Evolutionary conservation across 2,888 invertebrate genomes (phyloP).

Genomic region (Notocelia uddmanniana): DNA sequence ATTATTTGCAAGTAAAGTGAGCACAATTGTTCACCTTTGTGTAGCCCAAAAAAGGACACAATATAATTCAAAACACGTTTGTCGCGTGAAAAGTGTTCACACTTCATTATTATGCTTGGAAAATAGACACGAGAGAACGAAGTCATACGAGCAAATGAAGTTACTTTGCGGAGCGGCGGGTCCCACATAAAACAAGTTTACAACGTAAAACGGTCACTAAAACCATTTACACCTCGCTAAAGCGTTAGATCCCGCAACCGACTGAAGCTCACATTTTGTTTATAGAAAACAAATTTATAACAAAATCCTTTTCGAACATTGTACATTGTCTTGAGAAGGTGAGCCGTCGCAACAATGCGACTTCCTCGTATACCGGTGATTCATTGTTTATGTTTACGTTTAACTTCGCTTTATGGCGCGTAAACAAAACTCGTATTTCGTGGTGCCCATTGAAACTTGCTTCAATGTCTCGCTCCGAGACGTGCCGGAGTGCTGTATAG

Average conservation of each 20-base stretch:
- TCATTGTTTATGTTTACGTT: constrained; percentile 52
- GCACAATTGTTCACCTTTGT: not conserved
- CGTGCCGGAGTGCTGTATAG: constrained; percentile 48
- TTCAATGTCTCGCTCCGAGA: constrained; percentile 45
- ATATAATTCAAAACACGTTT: constrained; percentile 4
- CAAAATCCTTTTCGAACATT: constrained; percentile 32
- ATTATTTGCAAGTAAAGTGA: not conserved
- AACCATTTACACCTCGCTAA: constrained; percentile 52
- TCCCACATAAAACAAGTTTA: constrained; percentile 52
- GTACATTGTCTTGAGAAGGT: constrained; percentile 37
- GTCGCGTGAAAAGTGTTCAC: constrained; percentile 23
- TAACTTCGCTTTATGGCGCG: constrained; percentile 51
- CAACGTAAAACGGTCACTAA: constrained; percentile 59
- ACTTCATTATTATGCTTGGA: constrained; percentile 43
- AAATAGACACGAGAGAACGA: constrained; percentile 36
- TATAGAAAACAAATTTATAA: constrained; percentile 43
- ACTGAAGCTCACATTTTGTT: constrained; percentile 28
- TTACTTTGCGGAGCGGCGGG: constrained; percentile 56
- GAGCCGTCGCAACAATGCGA: constrained; percentile 43
- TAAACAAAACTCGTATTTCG: constrained; percentile 51
- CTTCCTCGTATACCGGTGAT: constrained; percentile 42
- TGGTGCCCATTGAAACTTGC: constrained; percentile 50
- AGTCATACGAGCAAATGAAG: constrained; percentile 54
- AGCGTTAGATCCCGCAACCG: constrained; percentile 32
- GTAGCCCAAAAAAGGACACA: not conserved